phyloP scores from a whole-genome alignment of 2,113 vertebrate species.

The Chinchilla lanigera region DNA sequence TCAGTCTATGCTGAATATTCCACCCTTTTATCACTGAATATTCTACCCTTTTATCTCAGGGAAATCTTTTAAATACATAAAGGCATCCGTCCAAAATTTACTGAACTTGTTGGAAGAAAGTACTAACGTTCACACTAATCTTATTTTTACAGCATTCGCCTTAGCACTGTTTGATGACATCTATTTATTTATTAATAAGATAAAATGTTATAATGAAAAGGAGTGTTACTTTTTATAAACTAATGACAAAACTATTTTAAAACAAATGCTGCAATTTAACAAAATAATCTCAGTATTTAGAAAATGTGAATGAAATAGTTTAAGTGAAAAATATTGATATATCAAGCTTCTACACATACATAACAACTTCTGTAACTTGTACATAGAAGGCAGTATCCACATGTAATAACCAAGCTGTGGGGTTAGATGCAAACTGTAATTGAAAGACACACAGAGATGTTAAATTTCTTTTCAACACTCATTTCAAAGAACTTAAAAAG shows the following conservation, averaged over 20 bases:
- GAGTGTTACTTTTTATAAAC: conserved; percentile 75
- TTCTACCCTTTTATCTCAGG: conserved; percentile 67
- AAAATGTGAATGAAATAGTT: conserved; percentile 50
- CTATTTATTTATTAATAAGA: conserved; percentile 83
- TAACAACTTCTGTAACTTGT: background rate
- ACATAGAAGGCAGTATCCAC: background rate
- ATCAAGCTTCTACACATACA: background rate
- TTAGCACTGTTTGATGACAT: conserved; percentile 82
- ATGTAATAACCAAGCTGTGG: background rate
- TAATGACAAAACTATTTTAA: conserved; percentile 47
- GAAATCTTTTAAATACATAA: conserved; percentile 80
- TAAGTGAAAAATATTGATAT: background rate
- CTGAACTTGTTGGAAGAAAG: conserved; percentile 82
- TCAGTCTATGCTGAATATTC: conserved; percentile 57
- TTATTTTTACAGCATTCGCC: conserved; percentile 85
- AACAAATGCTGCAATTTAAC: background rate
- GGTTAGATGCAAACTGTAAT: background rate
- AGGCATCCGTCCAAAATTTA: conserved; percentile 83
- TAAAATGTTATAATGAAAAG: conserved; percentile 74
- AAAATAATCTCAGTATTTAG: conserved; percentile 42
- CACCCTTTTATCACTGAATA: conserved; percentile 61
- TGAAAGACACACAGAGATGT: background rate
- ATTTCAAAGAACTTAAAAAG: conserved; percentile 4
- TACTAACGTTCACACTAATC: conserved; percentile 81
- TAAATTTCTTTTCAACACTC: conserved; percentile 45